phyloP scores from a whole-genome alignment of 2,113 vertebrate species.

The Podarcis cretensis region DNA sequence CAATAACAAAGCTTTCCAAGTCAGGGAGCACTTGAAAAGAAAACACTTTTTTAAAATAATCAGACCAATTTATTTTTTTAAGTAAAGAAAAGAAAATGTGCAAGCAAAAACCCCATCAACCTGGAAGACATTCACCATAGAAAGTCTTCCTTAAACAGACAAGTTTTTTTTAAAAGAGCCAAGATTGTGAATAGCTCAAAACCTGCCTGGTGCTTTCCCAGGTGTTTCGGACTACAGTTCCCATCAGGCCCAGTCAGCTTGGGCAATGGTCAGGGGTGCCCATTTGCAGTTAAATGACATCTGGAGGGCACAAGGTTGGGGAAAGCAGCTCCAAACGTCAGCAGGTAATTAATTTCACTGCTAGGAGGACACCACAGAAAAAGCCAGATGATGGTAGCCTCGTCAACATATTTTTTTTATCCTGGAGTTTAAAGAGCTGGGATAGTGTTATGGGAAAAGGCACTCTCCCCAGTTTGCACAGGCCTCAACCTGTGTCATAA shows the following conservation, averaged over 20 bases:
- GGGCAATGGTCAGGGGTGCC: no score
- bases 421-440: not conserved
- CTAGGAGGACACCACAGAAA: not conserved
- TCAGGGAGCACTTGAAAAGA: not conserved
- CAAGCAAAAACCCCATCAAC: not conserved
- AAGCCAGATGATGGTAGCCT: not conserved
- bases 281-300: no score
- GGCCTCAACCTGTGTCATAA: not conserved
- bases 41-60: not conserved
- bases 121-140: no score
- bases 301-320: no score
- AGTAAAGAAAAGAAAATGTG: not conserved
- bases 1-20: not conserved
- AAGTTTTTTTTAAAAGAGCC: slow-evolving; percentile 17
- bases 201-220: no score
- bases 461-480: not conserved
- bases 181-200: not conserved
- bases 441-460: not conserved
- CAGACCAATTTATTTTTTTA: not conserved
- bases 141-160: not conserved
- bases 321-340: not conserved
- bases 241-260: no score
- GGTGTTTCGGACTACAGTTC: no score
- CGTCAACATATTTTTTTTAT: not conserved
- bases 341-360: not conserved